Evolutionary conservation across 2,113 vertebrate genomes (phyloP).

Genomic region (Psammodynastes pulverulentus): DNA sequence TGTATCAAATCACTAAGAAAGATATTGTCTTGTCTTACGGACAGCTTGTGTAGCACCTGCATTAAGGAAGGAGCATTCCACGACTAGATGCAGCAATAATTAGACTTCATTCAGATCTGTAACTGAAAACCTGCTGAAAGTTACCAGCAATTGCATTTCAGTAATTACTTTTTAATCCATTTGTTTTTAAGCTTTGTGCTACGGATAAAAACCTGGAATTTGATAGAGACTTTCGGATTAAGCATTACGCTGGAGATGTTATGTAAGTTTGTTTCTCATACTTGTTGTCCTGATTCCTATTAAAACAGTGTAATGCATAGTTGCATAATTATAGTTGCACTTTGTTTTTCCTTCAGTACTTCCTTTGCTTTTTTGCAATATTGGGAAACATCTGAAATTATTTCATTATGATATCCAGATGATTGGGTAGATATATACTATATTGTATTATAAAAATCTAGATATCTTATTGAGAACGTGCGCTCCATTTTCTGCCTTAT

Average conservation of each 20-base stretch:
- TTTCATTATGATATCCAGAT: background rate
- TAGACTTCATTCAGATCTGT: background rate
- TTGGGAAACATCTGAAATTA: background rate
- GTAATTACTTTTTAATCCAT: slow-evolving; percentile 15
- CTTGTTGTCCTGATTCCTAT: slow-evolving; percentile 13
- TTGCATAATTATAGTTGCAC: slow-evolving; percentile 17
- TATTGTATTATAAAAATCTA: background rate
- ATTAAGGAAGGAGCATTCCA: background rate
- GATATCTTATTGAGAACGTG: background rate
- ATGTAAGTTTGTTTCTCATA: slow-evolving; percentile 77
- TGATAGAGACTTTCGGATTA: slow-evolving; percentile 91
- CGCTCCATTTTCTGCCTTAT: background rate
- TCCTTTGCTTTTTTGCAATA: background rate
- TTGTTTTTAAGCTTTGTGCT: slow-evolving; percentile 79
- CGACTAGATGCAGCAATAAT: background rate
- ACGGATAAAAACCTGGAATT: slow-evolving; percentile 92
- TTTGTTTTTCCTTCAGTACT: background rate
- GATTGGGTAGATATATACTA: background rate
- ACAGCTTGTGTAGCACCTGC: background rate
- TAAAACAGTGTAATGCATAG: slow-evolving; percentile 13
- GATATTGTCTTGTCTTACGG: background rate
- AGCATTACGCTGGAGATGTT: slow-evolving; percentile 92
- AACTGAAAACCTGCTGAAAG: background rate
- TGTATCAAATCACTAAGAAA: background rate
- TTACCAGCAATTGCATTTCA: background rate